Evolutionary conservation across 1,140 invertebrate species (phyloP).

Genomic region (Phymorhynchus buccinoides): DNA sequence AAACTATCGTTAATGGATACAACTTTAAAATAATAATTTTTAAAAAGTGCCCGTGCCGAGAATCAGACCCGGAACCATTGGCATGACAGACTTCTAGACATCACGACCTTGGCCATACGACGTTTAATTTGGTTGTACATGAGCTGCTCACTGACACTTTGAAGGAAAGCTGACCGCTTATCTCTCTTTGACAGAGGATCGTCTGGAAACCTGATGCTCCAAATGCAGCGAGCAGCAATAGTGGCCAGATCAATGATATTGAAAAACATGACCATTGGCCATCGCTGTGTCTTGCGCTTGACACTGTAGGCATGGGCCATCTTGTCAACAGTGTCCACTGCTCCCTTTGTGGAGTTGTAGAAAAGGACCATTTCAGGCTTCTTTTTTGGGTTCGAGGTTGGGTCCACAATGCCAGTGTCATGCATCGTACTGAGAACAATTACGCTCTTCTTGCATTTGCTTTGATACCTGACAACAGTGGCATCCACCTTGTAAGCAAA

Average conservation of each 20-base stretch:
- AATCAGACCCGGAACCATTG: too few relatives aligned
- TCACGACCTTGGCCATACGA: too few relatives aligned
- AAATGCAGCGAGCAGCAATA: conserved; percentile 32
- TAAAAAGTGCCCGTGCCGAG: too few relatives aligned
- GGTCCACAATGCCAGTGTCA: conserved; percentile 42
- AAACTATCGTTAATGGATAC: too few relatives aligned
- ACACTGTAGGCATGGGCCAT: conserved; percentile 38
- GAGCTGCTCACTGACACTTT: too few relatives aligned
- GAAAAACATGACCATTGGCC: conserved; percentile 52
- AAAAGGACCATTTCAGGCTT: conserved; percentile 72
- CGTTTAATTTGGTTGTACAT: too few relatives aligned
- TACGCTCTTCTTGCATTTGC: conserved; percentile 66
- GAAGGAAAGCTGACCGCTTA: too few relatives aligned
- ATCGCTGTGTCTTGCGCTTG: conserved; percentile 45
- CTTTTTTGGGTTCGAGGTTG: conserved; percentile 19
- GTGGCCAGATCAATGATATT: conserved; percentile 51
- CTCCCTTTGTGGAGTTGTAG: conserved; percentile 74
- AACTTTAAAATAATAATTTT: too few relatives aligned
- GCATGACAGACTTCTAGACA: too few relatives aligned
- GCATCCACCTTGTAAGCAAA: conserved; percentile 51
- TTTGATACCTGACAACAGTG: conserved; percentile 61
- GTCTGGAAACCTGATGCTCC: neutral
- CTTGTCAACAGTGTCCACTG: conserved; percentile 71
- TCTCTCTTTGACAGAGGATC: neutral
- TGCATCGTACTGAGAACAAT: conserved; percentile 68